These are phyloP conservation scores for Lepidurus apus DNA, from an alignment of 1,140 invertebrate genomes.

Conservation along the genomic window DNA sequence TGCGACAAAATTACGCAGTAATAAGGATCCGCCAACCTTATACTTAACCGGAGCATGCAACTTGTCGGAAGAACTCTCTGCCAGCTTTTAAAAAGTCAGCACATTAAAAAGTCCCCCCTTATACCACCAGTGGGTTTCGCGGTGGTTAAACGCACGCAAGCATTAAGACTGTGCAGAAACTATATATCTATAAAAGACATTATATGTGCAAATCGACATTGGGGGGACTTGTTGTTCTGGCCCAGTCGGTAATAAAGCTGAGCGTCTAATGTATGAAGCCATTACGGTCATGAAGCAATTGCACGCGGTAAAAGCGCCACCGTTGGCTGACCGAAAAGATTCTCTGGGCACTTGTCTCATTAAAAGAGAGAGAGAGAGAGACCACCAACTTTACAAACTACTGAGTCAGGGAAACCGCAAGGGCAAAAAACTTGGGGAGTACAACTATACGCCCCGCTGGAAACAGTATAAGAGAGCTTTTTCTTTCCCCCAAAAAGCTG, in stretches of 20 bases:
- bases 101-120: too few relatives aligned
- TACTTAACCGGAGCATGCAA: background rate
- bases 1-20: slow-evolving; percentile 12
- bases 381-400: slow-evolving; percentile 2
- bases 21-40: background rate
- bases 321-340: background rate
- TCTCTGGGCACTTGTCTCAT: background rate
- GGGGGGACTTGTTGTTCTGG: background rate
- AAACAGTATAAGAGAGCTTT: background rate
- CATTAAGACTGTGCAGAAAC: too few relatives aligned
- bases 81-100: too few relatives aligned
- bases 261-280: slow-evolving; percentile 10
- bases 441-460: background rate
- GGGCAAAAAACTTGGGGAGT: background rate
- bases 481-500: background rate
- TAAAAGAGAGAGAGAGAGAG: background rate
- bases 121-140: too few relatives aligned
- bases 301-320: background rate
- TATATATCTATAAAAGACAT: background rate
- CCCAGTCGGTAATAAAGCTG: background rate
- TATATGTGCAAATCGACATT: background rate
- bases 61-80: too few relatives aligned
- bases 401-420: background rate
- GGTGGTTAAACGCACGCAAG: too few relatives aligned
- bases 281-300: slow-evolving; percentile 1